Conservation (phyloP, 2,888 invertebrate genomes). For the Allolobophora icterica region DNA sequence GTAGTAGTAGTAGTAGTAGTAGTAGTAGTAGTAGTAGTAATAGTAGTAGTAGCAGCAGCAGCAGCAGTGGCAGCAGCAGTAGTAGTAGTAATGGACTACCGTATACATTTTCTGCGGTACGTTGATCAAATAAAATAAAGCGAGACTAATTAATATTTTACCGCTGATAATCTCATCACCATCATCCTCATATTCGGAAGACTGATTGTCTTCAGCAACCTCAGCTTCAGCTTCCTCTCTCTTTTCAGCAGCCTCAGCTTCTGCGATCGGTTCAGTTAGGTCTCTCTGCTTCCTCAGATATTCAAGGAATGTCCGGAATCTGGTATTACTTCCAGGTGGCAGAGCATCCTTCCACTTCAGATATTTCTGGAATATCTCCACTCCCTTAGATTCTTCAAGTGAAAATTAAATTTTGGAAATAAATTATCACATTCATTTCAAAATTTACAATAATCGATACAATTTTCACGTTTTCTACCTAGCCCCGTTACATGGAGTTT, state of each 20-base stretch:
- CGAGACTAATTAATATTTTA: not conserved
- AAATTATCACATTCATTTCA: not conserved
- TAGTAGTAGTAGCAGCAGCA: too few relatives aligned
- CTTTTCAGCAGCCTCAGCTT: not conserved
- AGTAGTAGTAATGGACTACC: too few relatives aligned
- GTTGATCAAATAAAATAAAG: too few relatives aligned
- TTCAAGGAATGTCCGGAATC: not conserved
- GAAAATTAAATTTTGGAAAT: not conserved
- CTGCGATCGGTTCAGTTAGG: not conserved
- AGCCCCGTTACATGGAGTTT: not conserved
- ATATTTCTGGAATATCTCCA: not conserved
- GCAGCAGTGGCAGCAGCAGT: too few relatives aligned
- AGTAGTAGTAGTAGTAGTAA: constrained; percentile 8
- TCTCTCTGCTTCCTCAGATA: not conserved
- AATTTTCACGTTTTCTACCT: not conserved
- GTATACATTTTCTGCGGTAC: too few relatives aligned
- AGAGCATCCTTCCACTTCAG: not conserved
- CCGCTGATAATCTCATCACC: not conserved
- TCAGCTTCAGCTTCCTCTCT: too few relatives aligned
- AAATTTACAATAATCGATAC: not conserved
- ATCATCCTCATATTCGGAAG: not conserved
- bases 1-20: not conserved
- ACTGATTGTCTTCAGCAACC: too few relatives aligned
- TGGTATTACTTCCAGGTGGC: not conserved
- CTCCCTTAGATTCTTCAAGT: not conserved